Base-by-base conservation (phyloP, 2,888 invertebrate species). In the Elmis aenea region DNA sequence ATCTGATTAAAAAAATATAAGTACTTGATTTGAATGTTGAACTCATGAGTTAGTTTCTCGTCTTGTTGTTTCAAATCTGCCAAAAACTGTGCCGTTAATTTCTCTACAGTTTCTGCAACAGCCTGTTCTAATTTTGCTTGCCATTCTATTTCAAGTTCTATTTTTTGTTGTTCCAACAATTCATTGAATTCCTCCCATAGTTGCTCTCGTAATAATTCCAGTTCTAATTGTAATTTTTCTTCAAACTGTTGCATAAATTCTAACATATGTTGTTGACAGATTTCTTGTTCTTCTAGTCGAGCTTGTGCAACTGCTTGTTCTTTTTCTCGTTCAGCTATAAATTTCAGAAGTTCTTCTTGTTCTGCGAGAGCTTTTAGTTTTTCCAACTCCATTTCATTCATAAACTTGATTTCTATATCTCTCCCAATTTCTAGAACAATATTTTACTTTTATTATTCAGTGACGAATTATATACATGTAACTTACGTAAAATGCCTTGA, bases 401-500 rank as follows among this genome's bases (percentile, higher is more conserved):
- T 41, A 35, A 55, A 59, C 43, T 61, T 61, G 11, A 48, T 33
- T 41, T 67, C 67, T 3, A 66, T 53, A 16, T 52, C 49, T 12
- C 37, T 13, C 3, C 67, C 68, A 32, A 68, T 62, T 18, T 58
- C 64, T 64, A 20, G 13, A 27, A 33, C 27, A 14, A 14, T 26
- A 23, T 21, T 26, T 13, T 26, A n/a, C 12, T 23, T 3, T 13
- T 1, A 2, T 26, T 5, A 13, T 13, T 2, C n/a, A 26, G 11
- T 26, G 2, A 10, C 14, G 5, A 16, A 20, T 6, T 18, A 16
- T 13, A 22, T n/a, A 15, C 1, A 8, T 14, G 8, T 5, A 10
- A 45, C 33, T 38, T 54, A 66, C 66, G 56, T 50, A 67, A 42
- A 36, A 69, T 68, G 44, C 65, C 67, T 52, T 64, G 49, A 43